A percentile compares a stretch with the other conserved stretches of the same genome.
These are phyloP conservation scores for Stercorarius parasiticus DNA, from an alignment of 2,113 vertebrate species.

Conservation along the genomic window DNA sequence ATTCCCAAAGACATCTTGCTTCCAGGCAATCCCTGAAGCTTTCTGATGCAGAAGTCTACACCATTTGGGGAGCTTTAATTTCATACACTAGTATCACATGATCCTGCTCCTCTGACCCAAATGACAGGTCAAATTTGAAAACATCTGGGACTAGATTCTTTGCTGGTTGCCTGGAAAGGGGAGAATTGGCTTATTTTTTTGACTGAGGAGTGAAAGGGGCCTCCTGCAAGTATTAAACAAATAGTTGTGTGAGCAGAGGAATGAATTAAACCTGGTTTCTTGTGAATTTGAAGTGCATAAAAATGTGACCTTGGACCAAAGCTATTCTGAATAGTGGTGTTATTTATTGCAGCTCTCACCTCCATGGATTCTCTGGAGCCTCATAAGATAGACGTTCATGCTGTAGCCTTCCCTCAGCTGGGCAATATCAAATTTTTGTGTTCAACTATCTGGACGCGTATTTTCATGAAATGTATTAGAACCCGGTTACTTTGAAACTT, in stretches of 20 bases:
- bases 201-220: neutral
- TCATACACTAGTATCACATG: neutral
- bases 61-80: neutral
- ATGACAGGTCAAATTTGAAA: neutral
- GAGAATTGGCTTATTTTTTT: neutral
- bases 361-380: neutral
- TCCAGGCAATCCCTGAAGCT: neutral
- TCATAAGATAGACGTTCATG: neutral
- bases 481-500: neutral
- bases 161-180: neutral
- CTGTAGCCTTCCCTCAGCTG: neutral
- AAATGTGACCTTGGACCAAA: neutral
- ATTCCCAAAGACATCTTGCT: neutral
- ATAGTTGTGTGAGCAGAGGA: neutral
- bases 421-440: neutral
- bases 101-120: neutral
- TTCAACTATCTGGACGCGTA: neutral
- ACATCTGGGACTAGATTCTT: neutral
- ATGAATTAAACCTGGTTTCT: neutral
- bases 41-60: neutral
- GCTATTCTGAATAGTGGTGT: neutral
- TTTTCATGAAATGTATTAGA: neutral
- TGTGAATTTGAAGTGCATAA: neutral
- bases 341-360: neutral
- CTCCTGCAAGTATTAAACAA: neutral